Conservation (phyloP, 2,888 invertebrate species). For the Philopedon plagiatum region DNA sequence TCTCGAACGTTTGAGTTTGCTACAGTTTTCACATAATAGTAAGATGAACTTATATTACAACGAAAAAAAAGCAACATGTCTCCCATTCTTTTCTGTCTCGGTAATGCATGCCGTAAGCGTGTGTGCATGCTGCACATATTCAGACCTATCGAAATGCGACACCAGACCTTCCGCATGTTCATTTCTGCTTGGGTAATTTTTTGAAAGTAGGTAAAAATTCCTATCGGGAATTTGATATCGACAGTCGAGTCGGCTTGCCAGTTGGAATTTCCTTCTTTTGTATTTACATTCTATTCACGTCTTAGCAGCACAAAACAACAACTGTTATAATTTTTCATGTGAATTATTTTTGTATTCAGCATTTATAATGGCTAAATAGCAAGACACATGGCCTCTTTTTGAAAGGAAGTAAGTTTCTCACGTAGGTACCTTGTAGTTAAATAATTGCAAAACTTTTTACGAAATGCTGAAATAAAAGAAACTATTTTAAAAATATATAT, state of each 20-base stretch:
- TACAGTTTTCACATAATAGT: no score
- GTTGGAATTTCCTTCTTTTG: neutral
- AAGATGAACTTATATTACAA: no score
- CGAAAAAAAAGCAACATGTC: no score
- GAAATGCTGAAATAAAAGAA: no score
- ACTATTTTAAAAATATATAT: no score
- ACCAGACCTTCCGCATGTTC: constrained; percentile 17
- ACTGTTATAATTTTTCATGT: constrained; percentile 15
- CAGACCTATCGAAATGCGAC: constrained; percentile 23
- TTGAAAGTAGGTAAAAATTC: constrained; percentile 36
- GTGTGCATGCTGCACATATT: constrained; percentile 15
- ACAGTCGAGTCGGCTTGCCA: neutral
- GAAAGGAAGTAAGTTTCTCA: neutral
- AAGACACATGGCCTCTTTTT: neutral
- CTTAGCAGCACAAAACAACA: constrained; percentile 9
- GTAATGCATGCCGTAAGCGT: neutral
- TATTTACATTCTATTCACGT: neutral
- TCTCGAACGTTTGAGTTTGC: no score
- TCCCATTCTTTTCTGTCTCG: no score
- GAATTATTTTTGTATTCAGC: constrained; percentile 9
- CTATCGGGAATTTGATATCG: constrained; percentile 34
- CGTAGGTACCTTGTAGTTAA: no score
- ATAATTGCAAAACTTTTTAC: no score
- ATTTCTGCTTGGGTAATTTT: constrained; percentile 30
- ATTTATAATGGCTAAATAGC: neutral